Evolutionary conservation across 2,888 invertebrate species (phyloP).

Genomic region (Sminthurinus aureus): DNA sequence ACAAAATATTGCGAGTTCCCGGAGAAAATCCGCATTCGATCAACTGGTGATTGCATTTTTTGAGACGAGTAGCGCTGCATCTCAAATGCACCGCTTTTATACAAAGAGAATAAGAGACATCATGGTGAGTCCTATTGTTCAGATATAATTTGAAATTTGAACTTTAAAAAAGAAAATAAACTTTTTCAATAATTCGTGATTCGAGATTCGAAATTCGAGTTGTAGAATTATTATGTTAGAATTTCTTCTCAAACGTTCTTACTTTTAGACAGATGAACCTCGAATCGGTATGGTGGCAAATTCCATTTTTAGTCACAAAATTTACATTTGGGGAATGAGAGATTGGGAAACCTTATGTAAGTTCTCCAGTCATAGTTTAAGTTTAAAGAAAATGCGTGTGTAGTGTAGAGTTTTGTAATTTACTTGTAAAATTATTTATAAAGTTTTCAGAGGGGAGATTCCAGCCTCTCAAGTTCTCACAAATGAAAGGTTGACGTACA

Average conservation of each 20-base stretch:
- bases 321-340: slow-evolving; percentile 20
- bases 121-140: slow-evolving; percentile 20
- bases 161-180: background rate
- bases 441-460: background rate
- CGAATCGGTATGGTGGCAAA: slow-evolving; percentile 30
- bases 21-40: background rate
- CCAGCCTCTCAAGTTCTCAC: background rate
- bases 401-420: too few relatives aligned
- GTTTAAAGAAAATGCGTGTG: too few relatives aligned
- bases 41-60: slow-evolving; percentile 31
- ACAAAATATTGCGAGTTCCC: slow-evolving; percentile 2
- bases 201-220: background rate
- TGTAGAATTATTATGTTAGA: background rate
- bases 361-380: background rate
- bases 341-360: slow-evolving; percentile 17
- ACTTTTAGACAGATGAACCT: slow-evolving; percentile 26
- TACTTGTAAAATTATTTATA: background rate
- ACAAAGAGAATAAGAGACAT: slow-evolving; percentile 39
- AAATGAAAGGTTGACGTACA: background rate
- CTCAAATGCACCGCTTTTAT: slow-evolving; percentile 44
- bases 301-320: slow-evolving; percentile 27
- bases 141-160: background rate
- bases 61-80: slow-evolving; percentile 34
- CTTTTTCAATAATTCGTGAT: background rate
- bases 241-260: background rate